phyloP scores from a whole-genome alignment of 2,113 vertebrate species.

The Ranitomeya variabilis region DNA sequence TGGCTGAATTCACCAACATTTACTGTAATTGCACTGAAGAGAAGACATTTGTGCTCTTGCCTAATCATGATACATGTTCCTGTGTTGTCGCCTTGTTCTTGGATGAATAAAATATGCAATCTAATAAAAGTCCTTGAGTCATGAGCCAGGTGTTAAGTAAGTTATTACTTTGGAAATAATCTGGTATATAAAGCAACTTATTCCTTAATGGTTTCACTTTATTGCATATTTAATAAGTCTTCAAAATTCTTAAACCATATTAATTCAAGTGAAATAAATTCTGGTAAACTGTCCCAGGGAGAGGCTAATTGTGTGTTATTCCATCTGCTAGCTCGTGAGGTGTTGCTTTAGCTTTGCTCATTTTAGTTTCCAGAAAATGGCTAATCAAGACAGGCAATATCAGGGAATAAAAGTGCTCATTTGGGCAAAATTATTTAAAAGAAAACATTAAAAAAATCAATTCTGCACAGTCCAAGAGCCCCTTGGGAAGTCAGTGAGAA shows the following conservation, averaged over 20 bases:
- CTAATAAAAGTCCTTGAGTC: neutral
- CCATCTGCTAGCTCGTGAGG: slow-evolving; percentile 8
- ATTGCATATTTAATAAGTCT: slow-evolving; percentile 44
- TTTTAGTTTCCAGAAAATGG: slow-evolving; percentile 22
- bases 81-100: neutral
- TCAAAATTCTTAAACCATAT: slow-evolving; percentile 14
- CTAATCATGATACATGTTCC: neutral
- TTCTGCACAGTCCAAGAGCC: slow-evolving; percentile 24
- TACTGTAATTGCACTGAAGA: neutral
- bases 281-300: slow-evolving; percentile 39
- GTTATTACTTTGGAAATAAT: neutral
- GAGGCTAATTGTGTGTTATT: slow-evolving; percentile 46
- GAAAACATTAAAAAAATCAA: slow-evolving; percentile 53
- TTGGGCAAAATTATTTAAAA: slow-evolving; percentile 52
- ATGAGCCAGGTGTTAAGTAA: slow-evolving; percentile 13
- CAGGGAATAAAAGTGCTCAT: slow-evolving; percentile 50
- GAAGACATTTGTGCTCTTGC: neutral
- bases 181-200: slow-evolving; percentile 4
- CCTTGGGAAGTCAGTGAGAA: slow-evolving; percentile 42
- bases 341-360: slow-evolving; percentile 27
- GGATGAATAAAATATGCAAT: neutral
- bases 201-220: slow-evolving; percentile 19
- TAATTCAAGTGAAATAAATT: slow-evolving; percentile 42
- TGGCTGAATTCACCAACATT: neutral
- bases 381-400: slow-evolving; percentile 49